phyloP scores from a whole-genome alignment of 1,140 invertebrate species.

The Microplitis demolitor region DNA sequence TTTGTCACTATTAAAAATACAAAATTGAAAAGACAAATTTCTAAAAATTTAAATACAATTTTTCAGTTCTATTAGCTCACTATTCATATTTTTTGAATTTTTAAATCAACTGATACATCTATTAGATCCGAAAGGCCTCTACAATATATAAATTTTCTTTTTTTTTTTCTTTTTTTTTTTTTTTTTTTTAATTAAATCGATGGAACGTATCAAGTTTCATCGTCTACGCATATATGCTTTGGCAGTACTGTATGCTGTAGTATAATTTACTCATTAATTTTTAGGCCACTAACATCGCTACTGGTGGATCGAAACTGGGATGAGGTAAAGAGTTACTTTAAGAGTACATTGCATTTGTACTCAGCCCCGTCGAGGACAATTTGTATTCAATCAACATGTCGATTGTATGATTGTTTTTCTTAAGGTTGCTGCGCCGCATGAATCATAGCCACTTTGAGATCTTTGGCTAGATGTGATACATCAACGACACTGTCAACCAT shows the following conservation, averaged over 20 bases:
- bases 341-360: constrained; percentile 26
- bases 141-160: not conserved
- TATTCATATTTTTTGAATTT: not conserved
- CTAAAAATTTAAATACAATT: too few species aligned
- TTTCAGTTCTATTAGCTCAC: not conserved
- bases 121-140: constrained; percentile 10
- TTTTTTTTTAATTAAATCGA: not conserved
- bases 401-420: constrained; percentile 31
- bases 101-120: constrained; percentile 22
- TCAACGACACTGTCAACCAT: constrained; percentile 91
- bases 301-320: constrained; percentile 7
- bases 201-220: not conserved
- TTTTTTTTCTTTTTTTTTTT: constrained; percentile 2
- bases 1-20: not conserved
- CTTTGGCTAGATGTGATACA: constrained; percentile 77
- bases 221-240: constrained; percentile 38
- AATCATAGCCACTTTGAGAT: constrained; percentile 68
- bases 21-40: not conserved
- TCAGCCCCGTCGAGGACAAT: not conserved
- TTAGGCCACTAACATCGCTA: constrained; percentile 16
- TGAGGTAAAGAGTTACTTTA: constrained; percentile 15
- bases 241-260: constrained; percentile 38
- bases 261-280: constrained; percentile 6
- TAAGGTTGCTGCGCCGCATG: constrained; percentile 50
- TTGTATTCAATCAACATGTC: not conserved